Conservation (phyloP, 1,140 invertebrate genomes). For the Trinorchestia longiramus region DNA sequence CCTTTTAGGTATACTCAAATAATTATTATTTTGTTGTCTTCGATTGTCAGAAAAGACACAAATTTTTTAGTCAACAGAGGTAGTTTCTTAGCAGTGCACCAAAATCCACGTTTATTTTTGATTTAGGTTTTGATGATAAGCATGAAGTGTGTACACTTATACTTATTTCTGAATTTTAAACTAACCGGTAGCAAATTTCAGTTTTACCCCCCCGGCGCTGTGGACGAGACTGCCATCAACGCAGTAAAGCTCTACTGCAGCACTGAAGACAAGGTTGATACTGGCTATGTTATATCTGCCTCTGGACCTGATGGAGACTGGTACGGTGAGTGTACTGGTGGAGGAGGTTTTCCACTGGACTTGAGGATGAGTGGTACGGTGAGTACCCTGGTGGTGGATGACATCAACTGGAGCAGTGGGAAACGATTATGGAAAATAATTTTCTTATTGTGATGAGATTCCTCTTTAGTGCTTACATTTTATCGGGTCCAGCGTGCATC, state of each 20-base stretch:
- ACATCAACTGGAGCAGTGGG: neutral
- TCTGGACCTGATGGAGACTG: slow-evolving; percentile 26
- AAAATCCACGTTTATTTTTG: no score
- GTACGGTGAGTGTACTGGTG: slow-evolving; percentile 24
- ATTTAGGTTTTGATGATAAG: no score
- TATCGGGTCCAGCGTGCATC: no score
- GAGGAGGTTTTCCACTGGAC: neutral
- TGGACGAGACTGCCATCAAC: slow-evolving; percentile 57
- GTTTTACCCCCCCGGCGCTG: slow-evolving; percentile 33
- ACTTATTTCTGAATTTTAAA: neutral
- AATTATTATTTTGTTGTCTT: no score
- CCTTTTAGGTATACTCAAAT: no score
- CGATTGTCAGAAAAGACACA: no score
- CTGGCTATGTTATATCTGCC: slow-evolving; percentile 25
- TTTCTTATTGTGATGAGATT: no score
- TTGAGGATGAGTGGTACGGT: neutral
- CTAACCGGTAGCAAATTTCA: neutral
- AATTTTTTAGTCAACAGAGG: no score
- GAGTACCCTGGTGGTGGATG: neutral
- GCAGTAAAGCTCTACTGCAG: slow-evolving; percentile 49
- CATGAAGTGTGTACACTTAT: neutral
- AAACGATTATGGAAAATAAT: no score
- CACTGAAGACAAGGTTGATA: neutral
- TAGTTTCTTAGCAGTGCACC: no score
- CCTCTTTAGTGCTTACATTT: no score